Evolutionary conservation across 2,888 invertebrate species (phyloP).

Genomic region (Lamproptera curius): DNA sequence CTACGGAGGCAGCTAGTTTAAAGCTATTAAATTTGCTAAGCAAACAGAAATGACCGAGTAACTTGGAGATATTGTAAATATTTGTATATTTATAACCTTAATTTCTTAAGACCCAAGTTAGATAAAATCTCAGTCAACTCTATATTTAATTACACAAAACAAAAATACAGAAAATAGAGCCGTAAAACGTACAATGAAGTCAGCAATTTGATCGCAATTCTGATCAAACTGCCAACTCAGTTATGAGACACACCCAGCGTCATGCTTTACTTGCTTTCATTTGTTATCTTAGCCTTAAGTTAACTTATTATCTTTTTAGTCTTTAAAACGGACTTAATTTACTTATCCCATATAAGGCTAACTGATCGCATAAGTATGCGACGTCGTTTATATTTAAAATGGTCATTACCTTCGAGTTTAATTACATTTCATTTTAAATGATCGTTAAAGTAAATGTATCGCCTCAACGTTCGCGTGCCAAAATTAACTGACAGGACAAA

Average conservation of each 20-base stretch:
- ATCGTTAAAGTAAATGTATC: no score
- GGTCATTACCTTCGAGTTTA: constrained; percentile 8
- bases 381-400: constrained; percentile 2
- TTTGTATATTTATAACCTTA: no score
- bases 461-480: neutral
- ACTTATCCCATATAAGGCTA: constrained; percentile 8
- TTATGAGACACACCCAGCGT: neutral
- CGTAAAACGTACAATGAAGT: neutral
- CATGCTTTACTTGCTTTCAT: neutral
- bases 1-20: no score
- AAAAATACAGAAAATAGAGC: neutral
- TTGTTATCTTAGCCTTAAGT: neutral
- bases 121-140: no score
- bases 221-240: neutral
- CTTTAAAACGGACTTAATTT: constrained; percentile 1
- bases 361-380: constrained; percentile 4
- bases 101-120: no score
- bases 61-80: no score
- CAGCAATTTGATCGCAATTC: neutral
- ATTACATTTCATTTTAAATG: constrained; percentile 8
- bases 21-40: no score
- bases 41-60: no score
- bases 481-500: neutral
- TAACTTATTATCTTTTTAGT: neutral
- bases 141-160: no score